Evolutionary conservation across 2,888 invertebrate species (phyloP).

Genomic region (Aphidoletes aphidimyza): DNA sequence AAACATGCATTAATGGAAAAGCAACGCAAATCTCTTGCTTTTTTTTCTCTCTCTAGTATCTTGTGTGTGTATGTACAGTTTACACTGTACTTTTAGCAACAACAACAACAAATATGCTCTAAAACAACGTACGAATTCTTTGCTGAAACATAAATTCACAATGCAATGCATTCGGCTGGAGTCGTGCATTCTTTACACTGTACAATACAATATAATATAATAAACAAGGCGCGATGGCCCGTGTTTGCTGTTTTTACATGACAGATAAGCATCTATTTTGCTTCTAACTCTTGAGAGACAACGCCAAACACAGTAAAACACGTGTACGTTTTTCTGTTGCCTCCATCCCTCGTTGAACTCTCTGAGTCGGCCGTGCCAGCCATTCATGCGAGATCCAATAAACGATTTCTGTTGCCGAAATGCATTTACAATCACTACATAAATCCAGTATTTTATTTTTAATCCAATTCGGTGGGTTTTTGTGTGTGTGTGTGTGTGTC

Average conservation of each 20-base stretch:
- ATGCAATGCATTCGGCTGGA: background rate
- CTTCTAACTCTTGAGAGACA: background rate
- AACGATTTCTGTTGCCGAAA: background rate
- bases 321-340: background rate
- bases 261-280: constrained; percentile 31
- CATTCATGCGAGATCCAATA: background rate
- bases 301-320: background rate
- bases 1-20: background rate
- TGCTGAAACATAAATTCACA: background rate
- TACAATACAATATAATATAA: background rate
- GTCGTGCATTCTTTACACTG: background rate
- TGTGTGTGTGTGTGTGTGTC: background rate
- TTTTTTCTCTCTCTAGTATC: no score
- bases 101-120: no score
- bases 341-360: background rate
- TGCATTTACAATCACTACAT: background rate
- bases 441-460: background rate
- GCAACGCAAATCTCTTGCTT: no score
- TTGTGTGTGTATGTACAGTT: no score
- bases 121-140: no score
- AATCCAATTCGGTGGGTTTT: background rate
- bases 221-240: constrained; percentile 9
- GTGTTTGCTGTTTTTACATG: constrained; percentile 15
- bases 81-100: background rate
- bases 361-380: background rate